Evolutionary conservation across 2,888 invertebrate species (phyloP).

Genomic region (Sarcophaga rosellei): DNA sequence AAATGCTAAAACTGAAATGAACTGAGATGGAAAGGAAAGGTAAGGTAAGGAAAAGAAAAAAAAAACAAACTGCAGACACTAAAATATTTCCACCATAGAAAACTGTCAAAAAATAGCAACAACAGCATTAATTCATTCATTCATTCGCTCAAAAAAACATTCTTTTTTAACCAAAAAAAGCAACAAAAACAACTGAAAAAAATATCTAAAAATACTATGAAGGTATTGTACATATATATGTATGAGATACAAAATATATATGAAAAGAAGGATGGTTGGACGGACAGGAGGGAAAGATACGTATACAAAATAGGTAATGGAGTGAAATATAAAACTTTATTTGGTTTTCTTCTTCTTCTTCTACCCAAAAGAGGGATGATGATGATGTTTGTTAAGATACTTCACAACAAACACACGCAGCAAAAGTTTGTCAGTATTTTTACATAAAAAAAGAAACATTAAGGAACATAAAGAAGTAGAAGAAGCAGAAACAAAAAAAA

Average conservation of each 20-base stretch:
- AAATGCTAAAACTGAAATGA: not conserved
- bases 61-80: constrained; percentile 50
- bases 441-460: constrained; percentile 15
- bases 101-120: constrained; percentile 77
- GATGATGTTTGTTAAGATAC: constrained; percentile 33
- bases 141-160: constrained; percentile 33
- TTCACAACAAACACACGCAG: constrained; percentile 1
- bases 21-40: too few species aligned
- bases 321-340: constrained; percentile 77
- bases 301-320: constrained; percentile 68
- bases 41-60: constrained; percentile 10
- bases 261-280: not conserved
- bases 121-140: constrained; percentile 76
- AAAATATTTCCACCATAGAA: constrained; percentile 59
- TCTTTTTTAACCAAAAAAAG: constrained; percentile 21
- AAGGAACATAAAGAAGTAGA: not conserved
- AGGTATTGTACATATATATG: constrained; percentile 20
- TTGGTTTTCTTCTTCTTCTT: constrained; percentile 12
- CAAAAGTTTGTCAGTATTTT: not conserved
- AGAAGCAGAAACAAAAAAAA: not conserved
- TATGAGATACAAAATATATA: not conserved
- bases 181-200: not conserved
- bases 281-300: not conserved
- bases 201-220: constrained; percentile 7
- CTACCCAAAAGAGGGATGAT: constrained; percentile 45